phyloP scores from a whole-genome alignment of 2,113 vertebrate genomes.

The Proteles cristata region DNA sequence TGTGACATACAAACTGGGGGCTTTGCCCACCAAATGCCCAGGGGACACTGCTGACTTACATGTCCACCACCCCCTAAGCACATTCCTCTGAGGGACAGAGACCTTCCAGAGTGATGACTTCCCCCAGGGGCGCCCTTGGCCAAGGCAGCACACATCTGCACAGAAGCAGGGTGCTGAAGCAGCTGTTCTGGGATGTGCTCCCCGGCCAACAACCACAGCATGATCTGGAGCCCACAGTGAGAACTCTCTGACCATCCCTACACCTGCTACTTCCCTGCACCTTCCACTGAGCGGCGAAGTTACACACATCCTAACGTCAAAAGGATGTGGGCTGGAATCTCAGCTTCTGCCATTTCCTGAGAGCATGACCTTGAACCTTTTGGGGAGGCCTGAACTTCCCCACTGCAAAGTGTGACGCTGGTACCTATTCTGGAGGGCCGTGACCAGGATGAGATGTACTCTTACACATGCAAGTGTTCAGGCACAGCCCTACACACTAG shows the following conservation, averaged over 20 bases:
- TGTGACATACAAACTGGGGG: neutral
- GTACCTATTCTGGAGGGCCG: neutral
- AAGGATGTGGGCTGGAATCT: neutral
- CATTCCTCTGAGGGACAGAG: neutral
- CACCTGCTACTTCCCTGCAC: neutral
- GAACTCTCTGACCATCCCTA: neutral
- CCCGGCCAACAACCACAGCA: neutral
- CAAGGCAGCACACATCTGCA: neutral
- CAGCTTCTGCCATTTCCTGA: neutral
- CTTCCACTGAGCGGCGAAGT: neutral
- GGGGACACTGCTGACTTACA: fast-evolving
- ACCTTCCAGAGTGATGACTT: neutral
- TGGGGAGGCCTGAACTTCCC: neutral
- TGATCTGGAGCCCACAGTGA: neutral
- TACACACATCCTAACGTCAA: neutral
- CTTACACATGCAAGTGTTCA: neutral
- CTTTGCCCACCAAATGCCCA: neutral
- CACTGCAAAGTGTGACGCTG: neutral
- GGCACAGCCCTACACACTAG: too few species aligned
- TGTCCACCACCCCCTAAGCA: fast-evolving
- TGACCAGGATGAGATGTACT: neutral
- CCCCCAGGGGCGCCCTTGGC: neutral
- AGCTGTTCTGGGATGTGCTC: neutral
- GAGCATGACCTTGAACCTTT: neutral
- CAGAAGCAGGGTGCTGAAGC: neutral